These are phyloP conservation scores for Drosophila azteca DNA, from an alignment of 1,140 invertebrate genomes.

Conservation along the genomic window DNA sequence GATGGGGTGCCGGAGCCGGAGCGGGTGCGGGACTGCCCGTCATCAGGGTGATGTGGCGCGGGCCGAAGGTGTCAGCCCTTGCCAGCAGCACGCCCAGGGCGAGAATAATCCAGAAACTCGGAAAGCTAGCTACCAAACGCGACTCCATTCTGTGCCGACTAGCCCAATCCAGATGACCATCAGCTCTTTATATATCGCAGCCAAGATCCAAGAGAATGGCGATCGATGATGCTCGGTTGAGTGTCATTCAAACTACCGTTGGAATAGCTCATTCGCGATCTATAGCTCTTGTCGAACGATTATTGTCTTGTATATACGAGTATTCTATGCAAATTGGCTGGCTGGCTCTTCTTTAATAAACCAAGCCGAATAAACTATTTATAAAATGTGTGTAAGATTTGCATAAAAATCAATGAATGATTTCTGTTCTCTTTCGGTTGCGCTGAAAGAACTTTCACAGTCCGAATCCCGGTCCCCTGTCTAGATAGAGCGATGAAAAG, in stretches of 20 bases:
- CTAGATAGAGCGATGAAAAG: slow-evolving; percentile 37
- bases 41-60: slow-evolving; percentile 38
- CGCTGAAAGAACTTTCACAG: slow-evolving; percentile 41
- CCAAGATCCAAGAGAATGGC: slow-evolving; percentile 1
- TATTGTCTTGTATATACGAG: neutral
- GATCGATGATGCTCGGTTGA: neutral
- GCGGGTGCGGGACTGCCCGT: slow-evolving; percentile 27
- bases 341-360: slow-evolving; percentile 32
- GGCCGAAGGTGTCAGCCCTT: neutral
- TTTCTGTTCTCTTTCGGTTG: neutral
- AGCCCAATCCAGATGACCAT: slow-evolving; percentile 24
- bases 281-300: slow-evolving; percentile 12
- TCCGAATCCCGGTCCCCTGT: neutral
- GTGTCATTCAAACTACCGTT: slow-evolving; percentile 37
- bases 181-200: slow-evolving; percentile 31
- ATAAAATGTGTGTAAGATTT: slow-evolving; percentile 32
- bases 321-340: slow-evolving; percentile 28
- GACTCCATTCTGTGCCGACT: slow-evolving; percentile 45
- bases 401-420: slow-evolving; percentile 54
- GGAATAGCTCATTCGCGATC: slow-evolving; percentile 39
- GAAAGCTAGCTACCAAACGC: slow-evolving; percentile 9
- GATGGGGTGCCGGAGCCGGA: slow-evolving; percentile 9
- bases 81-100: neutral
- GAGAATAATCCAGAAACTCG: slow-evolving; percentile 5
- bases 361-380: slow-evolving; percentile 36